Evolutionary conservation across 2,113 vertebrate species (phyloP), one percentile per base, ranked within the genome.

Genomic region (Protomyctophum bolini): DNA sequence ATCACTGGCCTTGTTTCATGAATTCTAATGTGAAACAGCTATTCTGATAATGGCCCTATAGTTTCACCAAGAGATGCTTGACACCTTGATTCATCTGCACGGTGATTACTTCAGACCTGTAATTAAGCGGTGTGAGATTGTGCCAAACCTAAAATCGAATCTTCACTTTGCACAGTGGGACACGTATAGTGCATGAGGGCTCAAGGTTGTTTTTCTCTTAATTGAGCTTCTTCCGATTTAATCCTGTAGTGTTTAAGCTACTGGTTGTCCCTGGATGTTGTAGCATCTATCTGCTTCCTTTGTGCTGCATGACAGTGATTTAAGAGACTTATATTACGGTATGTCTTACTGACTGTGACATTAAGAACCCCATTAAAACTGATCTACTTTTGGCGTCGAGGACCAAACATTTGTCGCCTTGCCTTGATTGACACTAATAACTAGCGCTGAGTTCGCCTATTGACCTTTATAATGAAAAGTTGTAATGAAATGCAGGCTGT

Each of bases 1-100:
- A 73, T 61, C 68, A 63, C 82, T 81, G 58, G 79, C 79, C 70
- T 69, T 80, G 64, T 70, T 62, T 64, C 67, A 77, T 76, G 69
- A 63, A 72, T 66, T 75, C 55, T 9, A 6, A 55, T 41, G 33
- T 29, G 63, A 63, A 75, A 11, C 8, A 12, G 45, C 58, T 10
- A 4, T 68, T 72, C 75, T 21, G 62, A 68, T 70, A 66, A 71
- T 54, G 70, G 68, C 60, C 60, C 62, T 66, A 41, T 57, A 41
- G 57, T 58, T 51, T 15, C 8, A 58, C 49, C 48, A 58, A 54
- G 12, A 4, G 51, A 54, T 54, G 66, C 50, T 59, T 76, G 57
- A 66, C 55, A 76, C 63, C 45, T 63, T 73, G 57, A 65, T 15
- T 77, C 57, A 58, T 58, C 58, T 67, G 14, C 28, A 7, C 33